Percentiles rank a stretch among this genome's conserved stretches.
Evolutionary conservation across 2,888 invertebrate genomes (phyloP).

Genomic region (Xestoiulus laeticollis): DNA sequence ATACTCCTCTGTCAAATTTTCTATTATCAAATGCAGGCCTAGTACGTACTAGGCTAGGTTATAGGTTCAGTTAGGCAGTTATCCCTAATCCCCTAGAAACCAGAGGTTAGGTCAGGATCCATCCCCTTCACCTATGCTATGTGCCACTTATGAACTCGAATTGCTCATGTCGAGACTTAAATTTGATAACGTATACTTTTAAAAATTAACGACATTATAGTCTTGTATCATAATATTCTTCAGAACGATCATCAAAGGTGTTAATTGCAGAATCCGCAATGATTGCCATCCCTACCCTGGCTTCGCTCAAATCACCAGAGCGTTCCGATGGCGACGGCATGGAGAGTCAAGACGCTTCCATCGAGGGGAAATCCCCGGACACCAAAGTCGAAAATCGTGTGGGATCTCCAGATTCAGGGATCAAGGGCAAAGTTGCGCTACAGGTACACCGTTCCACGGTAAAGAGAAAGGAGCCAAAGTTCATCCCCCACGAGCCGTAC

Average conservation of each 20-base stretch:
- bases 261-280: not conserved
- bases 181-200: too few species aligned
- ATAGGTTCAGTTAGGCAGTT: too few species aligned
- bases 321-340: slow-evolving; percentile 42
- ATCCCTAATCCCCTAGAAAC: too few species aligned
- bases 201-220: not conserved
- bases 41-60: too few species aligned
- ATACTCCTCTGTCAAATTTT: too few species aligned
- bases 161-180: too few species aligned
- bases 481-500: slow-evolving; percentile 89
- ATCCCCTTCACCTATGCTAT: too few species aligned
- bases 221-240: too few species aligned
- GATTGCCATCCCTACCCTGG: too few species aligned
- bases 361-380: not conserved
- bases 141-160: too few species aligned
- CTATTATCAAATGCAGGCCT: too few species aligned
- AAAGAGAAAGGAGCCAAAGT: slow-evolving; percentile 67
- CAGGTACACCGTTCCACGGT: not conserved
- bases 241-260: not conserved
- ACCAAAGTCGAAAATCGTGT: not conserved
- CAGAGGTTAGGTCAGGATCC: too few species aligned
- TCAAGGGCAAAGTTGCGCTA: not conserved
- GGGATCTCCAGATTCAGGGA: not conserved
- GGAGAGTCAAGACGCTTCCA: not conserved
- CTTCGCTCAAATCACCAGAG: not conserved